Evolutionary conservation across 2,797 vertebrate genomes (phyloP).

Genomic region (Melanotaenia trifasciata): DNA sequence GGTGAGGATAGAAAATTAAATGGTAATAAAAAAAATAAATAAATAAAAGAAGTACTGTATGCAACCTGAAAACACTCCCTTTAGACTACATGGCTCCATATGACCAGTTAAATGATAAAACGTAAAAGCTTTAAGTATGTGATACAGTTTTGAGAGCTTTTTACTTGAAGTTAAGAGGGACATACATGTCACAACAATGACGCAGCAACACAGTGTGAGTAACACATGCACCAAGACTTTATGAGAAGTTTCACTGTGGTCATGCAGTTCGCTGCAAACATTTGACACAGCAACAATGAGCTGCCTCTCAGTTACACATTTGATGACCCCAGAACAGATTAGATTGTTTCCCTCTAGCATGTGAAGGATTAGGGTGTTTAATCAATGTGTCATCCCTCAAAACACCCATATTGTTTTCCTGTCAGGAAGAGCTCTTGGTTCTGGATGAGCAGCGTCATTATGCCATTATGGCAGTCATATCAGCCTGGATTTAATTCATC

Average conservation of each 20-base stretch:
- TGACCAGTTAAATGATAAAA: not conserved
- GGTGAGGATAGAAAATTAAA: not conserved
- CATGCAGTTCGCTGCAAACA: not conserved
- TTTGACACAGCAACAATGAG: not conserved
- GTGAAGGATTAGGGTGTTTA: constrained; percentile 29
- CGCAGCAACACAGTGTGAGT: not conserved
- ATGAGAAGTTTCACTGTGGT: not conserved
- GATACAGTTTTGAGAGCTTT: not conserved
- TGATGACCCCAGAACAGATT: constrained; percentile 17
- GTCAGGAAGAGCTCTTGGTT: constrained; percentile 38
- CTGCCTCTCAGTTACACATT: not conserved
- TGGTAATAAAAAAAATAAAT: not conserved
- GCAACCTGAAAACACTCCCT: not conserved
- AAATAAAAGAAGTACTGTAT: too few species aligned
- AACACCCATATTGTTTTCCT: constrained; percentile 53
- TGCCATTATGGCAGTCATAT: constrained; percentile 41
- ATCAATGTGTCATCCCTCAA: constrained; percentile 38
- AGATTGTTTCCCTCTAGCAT: constrained; percentile 19
- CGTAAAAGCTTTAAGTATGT: not conserved
- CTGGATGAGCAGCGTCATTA: constrained; percentile 28
- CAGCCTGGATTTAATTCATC: constrained; percentile 52
- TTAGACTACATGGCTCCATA: not conserved
- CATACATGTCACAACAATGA: not conserved
- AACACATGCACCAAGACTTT: not conserved
- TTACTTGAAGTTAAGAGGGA: constrained; percentile 12